Evolutionary conservation across 2,888 invertebrate genomes (phyloP), one percentile per base, ranked within the genome.

Genomic region (Melieria omissa): DNA sequence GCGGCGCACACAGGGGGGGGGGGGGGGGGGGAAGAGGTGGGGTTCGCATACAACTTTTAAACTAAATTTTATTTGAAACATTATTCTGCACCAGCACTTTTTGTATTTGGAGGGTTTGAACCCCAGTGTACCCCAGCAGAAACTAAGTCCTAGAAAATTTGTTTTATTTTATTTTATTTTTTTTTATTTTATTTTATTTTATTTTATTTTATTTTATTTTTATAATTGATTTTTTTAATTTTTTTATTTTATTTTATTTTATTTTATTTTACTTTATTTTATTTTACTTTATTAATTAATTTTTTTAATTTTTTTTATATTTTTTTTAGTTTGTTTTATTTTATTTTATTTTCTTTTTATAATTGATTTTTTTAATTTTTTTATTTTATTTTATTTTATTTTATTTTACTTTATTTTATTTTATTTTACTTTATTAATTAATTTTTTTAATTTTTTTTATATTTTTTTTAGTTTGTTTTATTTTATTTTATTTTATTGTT

Each of bases 321-420:
- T 29, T 29, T n/a, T 52, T 52, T 52, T 52, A 52, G n/a, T n/a
- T n/a, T n/a, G 0, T 52, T 52, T 52, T n/a, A 52, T 52, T 52
- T 52, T 52, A 52, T 52, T 52, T 52, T n/a, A 52, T 52, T 52
- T 52, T 52, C 1, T 2, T 16, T 16, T 16, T 2, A 16, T 16
- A n/a, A n/a, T 52, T 52, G 5, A 52, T 52, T 52, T 52, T 0
- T 52, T 52, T 52, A 5, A 52, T 52, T 52, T 49, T 49, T 12
- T n/a, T 4, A 5, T 52, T 52, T n/a, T 4, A n/a, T 52, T 52
- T 52, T 4, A 52, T 52, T 52, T 52, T 4, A 52, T n/a, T 52
- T 52, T 4, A 52, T 52, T 52, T 52, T 4, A 52, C 5, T 52
- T 52, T 52, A 69, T 69, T 72, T 65, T 69, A 57, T 49, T 9